Evolutionary conservation across 2,888 invertebrate species (phyloP).

Genomic region (Mesopsocus fuscifrons): DNA sequence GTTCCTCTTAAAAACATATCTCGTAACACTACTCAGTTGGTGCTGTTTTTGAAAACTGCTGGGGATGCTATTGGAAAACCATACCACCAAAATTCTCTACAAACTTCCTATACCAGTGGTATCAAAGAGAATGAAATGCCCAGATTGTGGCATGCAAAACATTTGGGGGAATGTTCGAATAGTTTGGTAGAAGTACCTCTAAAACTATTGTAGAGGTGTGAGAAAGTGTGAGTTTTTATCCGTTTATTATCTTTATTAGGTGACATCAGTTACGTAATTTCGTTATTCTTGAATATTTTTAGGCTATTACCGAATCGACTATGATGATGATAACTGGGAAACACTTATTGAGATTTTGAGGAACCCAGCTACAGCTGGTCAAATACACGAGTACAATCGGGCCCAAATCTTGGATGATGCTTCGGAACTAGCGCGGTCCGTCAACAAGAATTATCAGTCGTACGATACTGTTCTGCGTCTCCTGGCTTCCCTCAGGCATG

Average conservation of each 20-base stretch:
- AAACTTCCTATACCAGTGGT: background rate
- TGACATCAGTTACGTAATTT: too few relatives aligned
- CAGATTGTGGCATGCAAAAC: too few relatives aligned
- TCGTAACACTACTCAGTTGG: too few relatives aligned
- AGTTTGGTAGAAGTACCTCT: too few relatives aligned
- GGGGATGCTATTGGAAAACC: background rate
- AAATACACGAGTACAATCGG: slow-evolving; percentile 1
- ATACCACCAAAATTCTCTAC: background rate
- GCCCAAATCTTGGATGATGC: slow-evolving; percentile 1
- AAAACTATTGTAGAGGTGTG: too few relatives aligned
- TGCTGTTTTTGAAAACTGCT: too few relatives aligned
- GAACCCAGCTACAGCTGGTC: background rate
- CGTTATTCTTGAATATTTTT: background rate
- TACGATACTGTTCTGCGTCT: background rate
- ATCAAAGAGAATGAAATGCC: too few relatives aligned
- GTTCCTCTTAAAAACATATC: too few relatives aligned
- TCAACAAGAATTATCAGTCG: background rate
- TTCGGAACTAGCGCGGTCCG: background rate
- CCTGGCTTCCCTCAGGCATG: background rate
- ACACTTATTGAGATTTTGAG: background rate
- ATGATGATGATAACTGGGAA: background rate
- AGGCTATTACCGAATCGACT: slow-evolving; percentile 3
- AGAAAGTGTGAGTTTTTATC: too few relatives aligned
- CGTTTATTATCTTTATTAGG: too few relatives aligned
- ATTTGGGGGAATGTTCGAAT: too few relatives aligned